phyloP scores from a whole-genome alignment of 2,888 invertebrate species.

The Cheiracanthium punctorium region DNA sequence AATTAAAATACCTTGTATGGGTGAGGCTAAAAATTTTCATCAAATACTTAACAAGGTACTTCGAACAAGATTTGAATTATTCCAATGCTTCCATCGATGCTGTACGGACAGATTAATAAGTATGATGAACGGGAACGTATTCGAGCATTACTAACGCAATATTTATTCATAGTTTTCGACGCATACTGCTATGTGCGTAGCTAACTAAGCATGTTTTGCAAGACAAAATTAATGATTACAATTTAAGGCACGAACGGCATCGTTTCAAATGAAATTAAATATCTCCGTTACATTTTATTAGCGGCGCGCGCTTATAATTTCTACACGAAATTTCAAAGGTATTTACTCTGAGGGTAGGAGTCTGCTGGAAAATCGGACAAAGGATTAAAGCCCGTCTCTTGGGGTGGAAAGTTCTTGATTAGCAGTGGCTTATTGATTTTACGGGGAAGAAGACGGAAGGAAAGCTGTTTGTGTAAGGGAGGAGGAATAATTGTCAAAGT shows the following conservation, averaged over 20 bases:
- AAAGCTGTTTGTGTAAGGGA: slow-evolving; percentile 43
- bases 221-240: background rate
- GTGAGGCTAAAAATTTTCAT: no score
- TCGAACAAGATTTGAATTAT: no score
- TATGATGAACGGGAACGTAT: no score
- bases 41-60: no score
- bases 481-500: slow-evolving; percentile 20
- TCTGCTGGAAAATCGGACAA: slow-evolving; percentile 53
- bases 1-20: no score
- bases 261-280: background rate
- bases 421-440: slow-evolving; percentile 59
- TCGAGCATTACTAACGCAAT: no score
- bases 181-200: background rate
- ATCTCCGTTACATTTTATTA: slow-evolving; percentile 60
- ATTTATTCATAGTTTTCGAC: no score
- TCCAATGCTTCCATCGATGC: no score
- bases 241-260: background rate
- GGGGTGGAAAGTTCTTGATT: slow-evolving; percentile 58
- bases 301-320: slow-evolving; percentile 60
- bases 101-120: no score
- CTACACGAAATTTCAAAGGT: slow-evolving; percentile 36
- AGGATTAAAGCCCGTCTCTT: slow-evolving; percentile 20
- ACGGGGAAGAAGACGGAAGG: slow-evolving; percentile 17
- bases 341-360: slow-evolving; percentile 48
- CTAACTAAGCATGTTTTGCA: background rate